phyloP scores from a whole-genome alignment of 2,888 invertebrate species.

The Hyppa rectilinea region DNA sequence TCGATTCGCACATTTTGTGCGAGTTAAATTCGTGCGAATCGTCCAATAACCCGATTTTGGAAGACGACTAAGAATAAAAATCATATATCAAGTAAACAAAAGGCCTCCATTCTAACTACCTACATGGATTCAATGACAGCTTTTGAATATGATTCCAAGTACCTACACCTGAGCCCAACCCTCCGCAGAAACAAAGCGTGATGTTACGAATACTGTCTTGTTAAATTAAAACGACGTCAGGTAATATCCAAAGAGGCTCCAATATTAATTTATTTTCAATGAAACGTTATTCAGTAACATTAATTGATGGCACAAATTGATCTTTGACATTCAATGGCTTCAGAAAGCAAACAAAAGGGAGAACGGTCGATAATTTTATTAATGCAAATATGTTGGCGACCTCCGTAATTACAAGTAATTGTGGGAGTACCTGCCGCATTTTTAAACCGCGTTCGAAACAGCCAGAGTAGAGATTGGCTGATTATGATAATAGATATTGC shows the following conservation, averaged over 20 bases:
- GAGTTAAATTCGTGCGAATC: no score
- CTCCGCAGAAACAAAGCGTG: no score
- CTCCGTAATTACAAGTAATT: constrained; percentile 60
- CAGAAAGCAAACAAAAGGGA: constrained; percentile 70
- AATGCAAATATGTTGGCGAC: constrained; percentile 65
- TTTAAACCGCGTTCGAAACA: constrained; percentile 36
- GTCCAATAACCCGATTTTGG: no score
- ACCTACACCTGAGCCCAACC: no score
- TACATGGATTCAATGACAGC: not conserved
- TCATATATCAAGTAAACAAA: not conserved
- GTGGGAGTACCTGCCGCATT: constrained; percentile 57
- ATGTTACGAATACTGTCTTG: no score
- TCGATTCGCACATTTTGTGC: no score
- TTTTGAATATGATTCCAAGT: not conserved
- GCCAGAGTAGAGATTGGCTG: constrained; percentile 13
- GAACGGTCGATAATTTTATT: constrained; percentile 65
- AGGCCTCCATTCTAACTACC: no score
- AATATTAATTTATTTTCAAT: not conserved
- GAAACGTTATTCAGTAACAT: constrained; percentile 10
- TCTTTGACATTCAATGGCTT: constrained; percentile 43
- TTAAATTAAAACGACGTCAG: not conserved
- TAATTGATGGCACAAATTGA: constrained; percentile 31
- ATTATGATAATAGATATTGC: constrained; percentile 18
- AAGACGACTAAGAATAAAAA: no score
- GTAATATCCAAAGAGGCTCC: not conserved